A percentile compares a stretch with the other conserved stretches of the same genome.
Evolutionary conservation across 1,140 invertebrate species (phyloP).

Genomic region (Trissolcus basalis): DNA sequence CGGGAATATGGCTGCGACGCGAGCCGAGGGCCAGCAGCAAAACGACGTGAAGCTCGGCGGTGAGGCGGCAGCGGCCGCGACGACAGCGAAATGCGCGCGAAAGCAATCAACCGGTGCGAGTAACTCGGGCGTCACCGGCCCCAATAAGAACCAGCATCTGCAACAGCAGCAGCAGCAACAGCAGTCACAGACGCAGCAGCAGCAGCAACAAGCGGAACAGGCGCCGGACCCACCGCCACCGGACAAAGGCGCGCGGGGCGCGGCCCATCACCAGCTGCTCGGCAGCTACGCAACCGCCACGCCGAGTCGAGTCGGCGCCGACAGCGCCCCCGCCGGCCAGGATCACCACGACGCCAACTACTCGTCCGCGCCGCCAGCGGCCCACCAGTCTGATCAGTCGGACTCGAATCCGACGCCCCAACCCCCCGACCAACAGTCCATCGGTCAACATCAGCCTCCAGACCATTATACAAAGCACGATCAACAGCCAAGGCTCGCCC

Average conservation of each 20-base stretch:
- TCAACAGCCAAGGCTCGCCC: constrained; percentile 64
- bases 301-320: constrained; percentile 67
- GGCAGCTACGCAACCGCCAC: constrained; percentile 66
- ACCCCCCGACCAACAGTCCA: no score
- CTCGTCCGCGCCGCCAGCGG: constrained; percentile 63
- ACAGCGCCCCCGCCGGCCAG: not conserved
- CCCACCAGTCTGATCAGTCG: constrained; percentile 29
- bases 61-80: constrained; percentile 66
- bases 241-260: constrained; percentile 72
- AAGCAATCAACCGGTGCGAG: constrained; percentile 56
- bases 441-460: constrained; percentile 63
- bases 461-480: constrained; percentile 72
- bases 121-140: no score
- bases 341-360: constrained; percentile 22
- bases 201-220: constrained; percentile 64
- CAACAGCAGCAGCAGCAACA: constrained; percentile 42
- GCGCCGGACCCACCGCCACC: constrained; percentile 70
- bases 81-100: constrained; percentile 69
- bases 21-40: constrained; percentile 78
- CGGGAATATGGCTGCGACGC: constrained; percentile 77
- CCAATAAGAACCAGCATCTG: not conserved
- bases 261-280: constrained; percentile 69
- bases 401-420: not conserved
- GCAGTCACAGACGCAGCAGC: constrained; percentile 32
- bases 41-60: constrained; percentile 77